Conservation (phyloP, 2,797 vertebrate species). For the Alauda arvensis region DNA sequence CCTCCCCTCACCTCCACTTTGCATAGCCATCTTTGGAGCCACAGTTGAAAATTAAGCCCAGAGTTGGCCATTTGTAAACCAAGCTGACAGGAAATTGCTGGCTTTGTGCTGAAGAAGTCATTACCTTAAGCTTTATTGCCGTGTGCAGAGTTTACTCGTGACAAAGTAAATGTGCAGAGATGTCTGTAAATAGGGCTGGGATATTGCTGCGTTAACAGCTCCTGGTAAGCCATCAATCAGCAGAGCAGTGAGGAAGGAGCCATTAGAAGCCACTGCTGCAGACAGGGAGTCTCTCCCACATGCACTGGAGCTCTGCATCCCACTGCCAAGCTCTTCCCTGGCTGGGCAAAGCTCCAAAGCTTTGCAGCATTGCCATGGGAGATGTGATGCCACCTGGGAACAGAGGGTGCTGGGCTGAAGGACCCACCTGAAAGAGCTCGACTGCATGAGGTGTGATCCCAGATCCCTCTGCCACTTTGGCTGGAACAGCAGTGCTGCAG, state of each 20-base stretch:
- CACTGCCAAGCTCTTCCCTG: neutral
- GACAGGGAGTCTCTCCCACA: neutral
- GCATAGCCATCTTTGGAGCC: neutral
- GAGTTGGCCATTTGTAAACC: conserved; percentile 59
- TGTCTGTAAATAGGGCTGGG: conserved; percentile 54
- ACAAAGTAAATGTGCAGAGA: conserved; percentile 65
- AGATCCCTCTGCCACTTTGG: neutral
- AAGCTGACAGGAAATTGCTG: conserved; percentile 65
- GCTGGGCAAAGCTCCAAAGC: neutral
- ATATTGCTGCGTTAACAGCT: conserved; percentile 54
- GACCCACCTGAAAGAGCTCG: neutral
- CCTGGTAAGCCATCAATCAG: conserved; percentile 55
- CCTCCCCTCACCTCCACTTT: neutral
- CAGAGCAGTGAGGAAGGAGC: neutral
- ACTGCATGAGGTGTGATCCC: neutral
- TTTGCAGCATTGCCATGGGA: neutral
- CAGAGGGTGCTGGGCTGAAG: neutral
- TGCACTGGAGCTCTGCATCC: rapidly evolving
- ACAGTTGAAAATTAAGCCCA: conserved; percentile 59
- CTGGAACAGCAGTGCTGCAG: neutral
- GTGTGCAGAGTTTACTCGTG: conserved; percentile 58
- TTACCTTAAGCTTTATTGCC: conserved; percentile 70
- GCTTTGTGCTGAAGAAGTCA: conserved; percentile 65
- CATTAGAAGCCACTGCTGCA: neutral
- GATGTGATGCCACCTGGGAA: rapidly evolving